Base-by-base conservation (phyloP, 2,888 invertebrate genomes). In the Yponomeuta evonymella region DNA sequence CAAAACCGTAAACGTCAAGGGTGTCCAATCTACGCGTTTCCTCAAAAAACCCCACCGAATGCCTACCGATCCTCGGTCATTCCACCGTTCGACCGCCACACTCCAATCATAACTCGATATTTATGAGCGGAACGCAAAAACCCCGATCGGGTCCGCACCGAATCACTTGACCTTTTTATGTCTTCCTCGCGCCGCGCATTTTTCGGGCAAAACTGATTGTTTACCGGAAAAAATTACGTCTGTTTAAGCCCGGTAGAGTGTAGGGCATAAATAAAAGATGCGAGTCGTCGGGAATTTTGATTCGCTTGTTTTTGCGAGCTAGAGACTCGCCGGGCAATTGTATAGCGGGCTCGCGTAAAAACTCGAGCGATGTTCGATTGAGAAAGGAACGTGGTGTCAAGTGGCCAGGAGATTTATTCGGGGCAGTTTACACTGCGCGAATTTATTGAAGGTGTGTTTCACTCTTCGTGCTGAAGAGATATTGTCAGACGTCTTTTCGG, bases 161-260 rank as follows among this genome's bases (percentile, higher is more conserved):
- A 83, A 82, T 84, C 82, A 76, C 75, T 77, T 76, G 78, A 81
- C 81, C 84, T 91, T 91, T 91, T 91, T 91, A 90, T 82, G 83
- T 83, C 85, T 86, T 86, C 86, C 84, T 88, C 87, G 79, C 87
- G 87, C 85, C 84, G 84, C 87, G 89, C 88, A 91, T 90, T 92
- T 92, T 92, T 91, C 89, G 86, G 87, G 80, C 89, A 91, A 91
- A 92, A 91, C 86, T 90, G 90, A 90, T 91, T 92, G 91, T 92
- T 91, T 92, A 88, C 84, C 87, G 91, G 91, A 91, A 91, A 92
- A 92, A 92, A 92, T 91, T 89, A 90, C 90, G 88, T 83, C 90
- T 90, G 91, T 91, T 90, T 58, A 58, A 90, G 88, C 82, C 48
- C n/a, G 29, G 51, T 85, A 87, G 84, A 87, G 83, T 85, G 85